These are phyloP conservation scores for Hybos culiciformis DNA, from an alignment of 2,888 invertebrate species.

Conservation along the genomic window DNA sequence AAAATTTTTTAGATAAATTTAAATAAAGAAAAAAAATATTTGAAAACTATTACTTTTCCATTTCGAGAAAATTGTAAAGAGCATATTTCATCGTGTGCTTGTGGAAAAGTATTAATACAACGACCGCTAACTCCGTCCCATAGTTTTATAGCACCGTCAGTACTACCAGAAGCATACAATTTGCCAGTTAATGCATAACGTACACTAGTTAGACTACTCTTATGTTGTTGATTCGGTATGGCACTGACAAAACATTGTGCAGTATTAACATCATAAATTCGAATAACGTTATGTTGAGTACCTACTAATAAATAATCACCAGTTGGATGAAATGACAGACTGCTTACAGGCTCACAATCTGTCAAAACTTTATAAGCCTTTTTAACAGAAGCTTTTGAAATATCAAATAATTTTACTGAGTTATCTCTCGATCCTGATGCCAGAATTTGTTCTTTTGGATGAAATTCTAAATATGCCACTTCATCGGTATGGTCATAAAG, in stretches of 20 bases:
- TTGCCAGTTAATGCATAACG: conserved; percentile 42
- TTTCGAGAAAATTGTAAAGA: conserved; percentile 90
- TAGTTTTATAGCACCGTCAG: conserved; percentile 86
- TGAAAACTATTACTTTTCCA: conserved; percentile 57
- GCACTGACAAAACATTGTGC: conserved; percentile 91
- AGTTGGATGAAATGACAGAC: conserved; percentile 87
- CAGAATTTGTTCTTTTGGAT: conserved; percentile 86
- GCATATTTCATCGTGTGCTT: conserved; percentile 92
- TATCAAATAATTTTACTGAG: conserved; percentile 93
- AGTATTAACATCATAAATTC: conserved; percentile 90
- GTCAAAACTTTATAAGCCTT: conserved; percentile 93
- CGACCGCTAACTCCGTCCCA: conserved; percentile 94
- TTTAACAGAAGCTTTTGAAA: conserved; percentile 95
- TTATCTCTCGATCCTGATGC: conserved; percentile 91
- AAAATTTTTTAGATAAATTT: conserved; percentile 1
- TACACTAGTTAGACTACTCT: conserved; percentile 58
- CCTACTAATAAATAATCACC: conserved; percentile 92
- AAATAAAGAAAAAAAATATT: not conserved
- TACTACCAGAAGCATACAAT: conserved; percentile 68
- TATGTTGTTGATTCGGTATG: conserved; percentile 75
- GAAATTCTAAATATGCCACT: conserved; percentile 92
- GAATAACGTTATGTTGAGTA: conserved; percentile 77
- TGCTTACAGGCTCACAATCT: conserved; percentile 81
- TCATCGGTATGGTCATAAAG: conserved; percentile 91
- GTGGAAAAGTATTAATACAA: conserved; percentile 84